Evolutionary conservation across 2,888 invertebrate species (phyloP).

Genomic region (Vanessa cardui): DNA sequence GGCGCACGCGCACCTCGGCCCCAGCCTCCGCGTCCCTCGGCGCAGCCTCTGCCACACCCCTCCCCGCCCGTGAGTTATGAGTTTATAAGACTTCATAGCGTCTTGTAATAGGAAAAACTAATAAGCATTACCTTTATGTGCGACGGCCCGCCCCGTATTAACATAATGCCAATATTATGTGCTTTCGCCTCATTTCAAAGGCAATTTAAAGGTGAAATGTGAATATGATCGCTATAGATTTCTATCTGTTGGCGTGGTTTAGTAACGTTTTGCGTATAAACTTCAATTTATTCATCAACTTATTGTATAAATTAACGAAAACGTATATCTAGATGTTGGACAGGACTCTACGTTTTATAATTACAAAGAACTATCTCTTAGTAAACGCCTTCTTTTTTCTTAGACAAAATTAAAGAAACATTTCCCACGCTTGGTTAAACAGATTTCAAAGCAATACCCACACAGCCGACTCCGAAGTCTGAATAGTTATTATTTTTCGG

Average conservation of each 20-base stretch:
- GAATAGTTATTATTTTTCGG: constrained; percentile 54
- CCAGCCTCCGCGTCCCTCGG: constrained; percentile 50
- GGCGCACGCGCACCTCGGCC: constrained; percentile 49
- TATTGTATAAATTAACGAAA: background rate
- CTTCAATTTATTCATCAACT: too few relatives aligned
- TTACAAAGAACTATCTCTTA: constrained; percentile 12
- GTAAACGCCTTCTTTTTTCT: constrained; percentile 14
- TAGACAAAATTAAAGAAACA: constrained; percentile 18
- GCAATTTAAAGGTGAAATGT: background rate
- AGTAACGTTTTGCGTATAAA: too few relatives aligned
- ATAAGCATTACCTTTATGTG: constrained; percentile 9
- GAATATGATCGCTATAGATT: background rate
- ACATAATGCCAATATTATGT: constrained; percentile 1
- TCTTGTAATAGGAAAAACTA: constrained; percentile 44
- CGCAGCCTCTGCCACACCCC: constrained; percentile 72
- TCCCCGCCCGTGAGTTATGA: constrained; percentile 76
- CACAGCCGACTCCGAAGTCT: constrained; percentile 41
- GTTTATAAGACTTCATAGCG: constrained; percentile 54
- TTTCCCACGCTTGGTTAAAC: constrained; percentile 34
- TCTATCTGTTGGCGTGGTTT: background rate
- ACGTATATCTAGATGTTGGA: background rate
- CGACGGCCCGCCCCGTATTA: background rate
- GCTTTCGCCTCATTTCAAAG: background rate
- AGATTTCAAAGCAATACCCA: constrained; percentile 37
- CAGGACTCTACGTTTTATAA: background rate